Percentiles rank a stretch among this genome's conserved stretches.
Conservation (phyloP, 2,797 vertebrate species). For the Poecile montanus region DNA sequence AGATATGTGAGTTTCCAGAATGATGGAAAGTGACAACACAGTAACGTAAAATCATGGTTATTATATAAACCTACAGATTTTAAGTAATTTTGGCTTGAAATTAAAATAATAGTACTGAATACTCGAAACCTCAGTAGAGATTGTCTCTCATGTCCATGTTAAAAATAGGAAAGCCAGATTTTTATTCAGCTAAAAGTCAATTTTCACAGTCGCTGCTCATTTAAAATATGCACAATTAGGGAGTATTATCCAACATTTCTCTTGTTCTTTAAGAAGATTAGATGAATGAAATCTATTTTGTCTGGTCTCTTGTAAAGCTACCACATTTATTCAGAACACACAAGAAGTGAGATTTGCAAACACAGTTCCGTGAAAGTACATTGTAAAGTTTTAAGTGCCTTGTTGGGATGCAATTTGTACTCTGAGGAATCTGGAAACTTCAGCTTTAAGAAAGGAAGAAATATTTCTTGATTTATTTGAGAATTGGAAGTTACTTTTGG, state of each 20-base stretch:
- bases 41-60: not conserved
- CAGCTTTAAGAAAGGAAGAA: not conserved
- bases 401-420: not conserved
- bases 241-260: not conserved
- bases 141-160: not conserved
- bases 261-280: not conserved
- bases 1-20: not conserved
- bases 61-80: not conserved
- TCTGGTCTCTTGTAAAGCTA: not conserved
- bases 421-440: conserved; percentile 1
- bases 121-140: not conserved
- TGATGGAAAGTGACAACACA: not conserved
- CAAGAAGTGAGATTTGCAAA: not conserved
- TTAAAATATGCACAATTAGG: not conserved
- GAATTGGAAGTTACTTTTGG: not conserved
- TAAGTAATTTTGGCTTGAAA: not conserved
- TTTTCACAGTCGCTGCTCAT: not conserved
- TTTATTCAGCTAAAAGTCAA: not conserved
- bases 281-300: not conserved
- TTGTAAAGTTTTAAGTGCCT: conserved; percentile 3
- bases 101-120: not conserved
- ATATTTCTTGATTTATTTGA: conserved; percentile 9
- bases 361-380: not conserved
- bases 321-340: not conserved
- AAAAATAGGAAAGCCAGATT: not conserved